These are phyloP conservation scores for Ceriagrion tenellum DNA, from an alignment of 2,888 invertebrate species.

Conservation along the genomic window DNA sequence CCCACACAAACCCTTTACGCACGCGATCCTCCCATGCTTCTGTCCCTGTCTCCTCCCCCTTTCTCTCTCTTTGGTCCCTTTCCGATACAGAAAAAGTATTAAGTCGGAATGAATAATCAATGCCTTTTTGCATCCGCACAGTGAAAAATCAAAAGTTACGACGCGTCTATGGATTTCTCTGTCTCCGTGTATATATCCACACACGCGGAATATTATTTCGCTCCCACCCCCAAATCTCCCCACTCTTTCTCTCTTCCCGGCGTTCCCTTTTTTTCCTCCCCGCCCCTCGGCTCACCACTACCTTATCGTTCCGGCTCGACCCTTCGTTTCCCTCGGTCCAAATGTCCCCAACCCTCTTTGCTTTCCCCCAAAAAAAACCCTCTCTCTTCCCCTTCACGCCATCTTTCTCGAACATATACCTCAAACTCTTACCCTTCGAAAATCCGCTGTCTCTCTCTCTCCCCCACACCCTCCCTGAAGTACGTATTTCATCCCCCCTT, in stretches of 20 bases:
- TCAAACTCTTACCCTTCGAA: neutral
- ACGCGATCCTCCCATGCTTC: neutral
- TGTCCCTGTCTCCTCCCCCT: neutral
- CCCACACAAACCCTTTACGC: constrained; percentile 13
- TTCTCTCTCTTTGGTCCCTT: neutral
- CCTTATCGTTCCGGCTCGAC: constrained; percentile 52
- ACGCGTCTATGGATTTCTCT: constrained; percentile 62
- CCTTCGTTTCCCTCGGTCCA: neutral
- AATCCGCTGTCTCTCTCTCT: neutral
- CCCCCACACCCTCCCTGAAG: constrained; percentile 17
- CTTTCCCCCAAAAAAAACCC: neutral
- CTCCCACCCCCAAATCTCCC: neutral
- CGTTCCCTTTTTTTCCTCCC: neutral
- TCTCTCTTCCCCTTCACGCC: neutral
- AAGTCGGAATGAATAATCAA: constrained; percentile 67
- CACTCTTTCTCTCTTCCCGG: neutral
- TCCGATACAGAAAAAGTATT: constrained; percentile 54
- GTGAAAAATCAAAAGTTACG: constrained; percentile 67
- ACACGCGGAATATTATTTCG: constrained; percentile 46
- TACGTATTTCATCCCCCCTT: constrained; percentile 43
- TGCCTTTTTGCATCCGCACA: constrained; percentile 50
- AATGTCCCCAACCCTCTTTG: neutral
- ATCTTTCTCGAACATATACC: neutral
- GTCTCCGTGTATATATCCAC: constrained; percentile 38
- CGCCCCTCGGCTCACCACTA: neutral